Conservation (phyloP, 2,113 vertebrate genomes). For the Mirza zaza region DNA sequence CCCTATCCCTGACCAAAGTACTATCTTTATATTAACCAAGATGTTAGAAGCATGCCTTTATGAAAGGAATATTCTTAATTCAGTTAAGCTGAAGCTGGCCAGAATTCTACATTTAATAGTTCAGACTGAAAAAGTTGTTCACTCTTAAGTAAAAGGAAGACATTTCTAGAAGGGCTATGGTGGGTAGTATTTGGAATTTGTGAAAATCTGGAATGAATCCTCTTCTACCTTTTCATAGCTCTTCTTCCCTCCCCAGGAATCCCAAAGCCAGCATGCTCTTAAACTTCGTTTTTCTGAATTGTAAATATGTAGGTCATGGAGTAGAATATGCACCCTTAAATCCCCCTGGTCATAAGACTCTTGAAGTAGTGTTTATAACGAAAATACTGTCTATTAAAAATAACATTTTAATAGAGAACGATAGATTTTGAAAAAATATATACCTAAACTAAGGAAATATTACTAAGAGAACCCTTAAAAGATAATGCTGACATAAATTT, state of each 20-base stretch:
- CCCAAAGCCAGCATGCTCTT: background rate
- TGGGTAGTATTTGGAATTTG: slow-evolving; percentile 3
- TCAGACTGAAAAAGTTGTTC: slow-evolving; percentile 18
- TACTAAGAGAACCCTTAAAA: background rate
- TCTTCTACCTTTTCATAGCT: background rate
- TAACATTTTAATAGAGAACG: background rate
- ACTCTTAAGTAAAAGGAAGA: background rate
- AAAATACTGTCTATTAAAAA: background rate
- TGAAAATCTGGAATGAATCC: slow-evolving; percentile 4
- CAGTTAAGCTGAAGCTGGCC: slow-evolving; percentile 14
- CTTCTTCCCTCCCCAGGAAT: background rate
- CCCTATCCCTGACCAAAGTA: background rate
- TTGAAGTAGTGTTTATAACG: background rate
- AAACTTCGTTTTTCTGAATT: background rate
- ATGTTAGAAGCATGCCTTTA: background rate
- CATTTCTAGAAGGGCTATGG: background rate
- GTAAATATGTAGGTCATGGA: background rate
- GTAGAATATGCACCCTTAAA: background rate
- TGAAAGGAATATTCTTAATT: slow-evolving; percentile 50
- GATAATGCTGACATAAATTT: background rate
- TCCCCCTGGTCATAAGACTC: background rate
- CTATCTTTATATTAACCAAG: slow-evolving; percentile 52
- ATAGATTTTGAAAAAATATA: background rate
- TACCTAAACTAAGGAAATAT: background rate
- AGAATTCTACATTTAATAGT: slow-evolving; percentile 17